Evolutionary conservation across 2,797 vertebrate genomes (phyloP).

Genomic region (Lophotriccus pileatus): DNA sequence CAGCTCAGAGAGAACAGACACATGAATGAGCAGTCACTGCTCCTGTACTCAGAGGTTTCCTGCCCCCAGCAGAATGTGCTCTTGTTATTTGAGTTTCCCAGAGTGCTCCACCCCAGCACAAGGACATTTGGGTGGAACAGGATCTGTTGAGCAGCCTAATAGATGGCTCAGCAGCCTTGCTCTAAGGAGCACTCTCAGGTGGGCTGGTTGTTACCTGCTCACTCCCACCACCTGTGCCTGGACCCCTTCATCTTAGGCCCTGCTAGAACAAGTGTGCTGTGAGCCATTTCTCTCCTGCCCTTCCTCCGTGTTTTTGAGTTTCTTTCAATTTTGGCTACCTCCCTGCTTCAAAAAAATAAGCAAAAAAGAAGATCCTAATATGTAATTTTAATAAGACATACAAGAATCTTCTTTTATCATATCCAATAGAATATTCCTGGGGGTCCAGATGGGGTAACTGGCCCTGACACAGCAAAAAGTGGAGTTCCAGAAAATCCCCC

Average conservation of each 20-base stretch:
- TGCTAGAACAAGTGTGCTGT: not conserved
- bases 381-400: not conserved
- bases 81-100: not conserved
- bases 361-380: not conserved
- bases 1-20: not conserved
- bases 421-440: not conserved
- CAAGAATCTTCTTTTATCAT: not conserved
- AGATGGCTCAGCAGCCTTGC: not conserved
- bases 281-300: not conserved
- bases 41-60: not conserved
- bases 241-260: not conserved
- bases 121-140: not conserved
- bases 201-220: not conserved
- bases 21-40: not conserved
- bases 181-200: not conserved
- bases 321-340: not conserved
- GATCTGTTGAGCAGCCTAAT: not conserved
- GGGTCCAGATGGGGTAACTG: not conserved
- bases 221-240: not conserved
- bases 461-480: not conserved
- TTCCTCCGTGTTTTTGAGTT: not conserved
- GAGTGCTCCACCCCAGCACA: not conserved
- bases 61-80: not conserved
- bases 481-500: not conserved
- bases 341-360: not conserved